Evolutionary conservation across 2,113 vertebrate species (phyloP), one percentile per base, ranked within the genome.

Genomic region (Barbus barbus): DNA sequence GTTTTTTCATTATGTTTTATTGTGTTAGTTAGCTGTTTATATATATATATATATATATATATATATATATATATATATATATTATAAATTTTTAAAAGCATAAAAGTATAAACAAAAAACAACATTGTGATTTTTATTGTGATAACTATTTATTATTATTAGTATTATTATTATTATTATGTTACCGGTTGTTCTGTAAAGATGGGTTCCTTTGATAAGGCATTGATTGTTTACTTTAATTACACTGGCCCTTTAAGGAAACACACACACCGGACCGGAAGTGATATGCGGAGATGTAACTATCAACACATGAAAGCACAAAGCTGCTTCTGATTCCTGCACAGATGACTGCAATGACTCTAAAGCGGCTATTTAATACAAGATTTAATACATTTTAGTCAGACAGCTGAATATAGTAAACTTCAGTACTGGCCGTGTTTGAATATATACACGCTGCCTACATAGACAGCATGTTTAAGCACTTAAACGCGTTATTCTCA

Each of bases 191-290:
- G 28, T 67, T 16, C 26, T 63, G 8, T 18, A 18, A 51, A 51
- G 48, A 51, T 51, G 1, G 16, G 8, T n/a, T 20, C 22, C 20
- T 56, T 22, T 60, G 22, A 24, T 60, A 12, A 16, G 61, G 28
- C 63, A 33, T 20, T 33, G 63, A 24, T 60, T 24, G 51, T n/a
- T 13, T n/a, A 1, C 20, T 13, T 36, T 22, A 24, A 28, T 24
- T 22, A 22, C 16, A 24, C 61, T 82, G 71, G 8, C 84, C 71
- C 86, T 83, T 87, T 85, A 87, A 87, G 76, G 48, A 16, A 67
- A 80, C 41, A 31, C 24, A 24, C 14, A n/a, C 53, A 22, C 1
- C 8, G 2, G 24, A 80, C 60, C 60, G 78, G 78, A 80, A 80
- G 26, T 4, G 38, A 14, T 24, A 65, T 14, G 36, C 22, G 4